Base-by-base conservation (phyloP, 2,888 invertebrate species). In the Tetrapedia diversipes region DNA sequence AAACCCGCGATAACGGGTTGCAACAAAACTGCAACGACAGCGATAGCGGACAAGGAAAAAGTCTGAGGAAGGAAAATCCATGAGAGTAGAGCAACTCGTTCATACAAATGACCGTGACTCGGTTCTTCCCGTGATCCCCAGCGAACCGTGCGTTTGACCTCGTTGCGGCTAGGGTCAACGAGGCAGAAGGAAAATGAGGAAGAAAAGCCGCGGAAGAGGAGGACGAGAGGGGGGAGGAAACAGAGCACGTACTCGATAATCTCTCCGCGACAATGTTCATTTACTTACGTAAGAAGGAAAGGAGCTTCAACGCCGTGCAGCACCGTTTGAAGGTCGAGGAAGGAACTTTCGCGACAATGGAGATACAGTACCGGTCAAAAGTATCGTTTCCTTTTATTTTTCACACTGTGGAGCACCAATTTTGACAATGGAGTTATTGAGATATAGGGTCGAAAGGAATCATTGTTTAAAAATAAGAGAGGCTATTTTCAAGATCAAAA, bases 251-350 rank as follows among this genome's bases (percentile, higher is more conserved):
- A 60, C 53, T 34, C 59, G 67, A 74, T 54, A 59, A 77, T 64
- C 53, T 77, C 64, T 69, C 39, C n/a, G 10, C 41, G 54, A 11
- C 53, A 29, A 49, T 61, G 59, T 51, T 72, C 69, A 68, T 79
- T 81, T 63, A 72, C 66, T 81, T 63, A 72, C 66, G 64, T 66
- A 72, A 72, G 56, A 68, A 24, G 53, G 59, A 19, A 39, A 41
- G 24, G 19, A 72, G 71, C 54, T 71, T 41, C 34, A 51, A 68
- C 43, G 37, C 8, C 39, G 27, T n/a, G 11, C 39, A 45, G 53
- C n/a, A 63, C 49, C 66, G 70, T 77, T 77, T 77, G 64, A 22
- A 59, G 53, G 66, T 79, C 73, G 64, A 72, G 61, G 63, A 24
- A 41, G 56, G 43, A 69, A n/a, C n/a, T n/a, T n/a, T n/a, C n/a